These are phyloP conservation scores for Drosophila simulans DNA, from an alignment of 1,140 invertebrate species.

Conservation along the genomic window DNA sequence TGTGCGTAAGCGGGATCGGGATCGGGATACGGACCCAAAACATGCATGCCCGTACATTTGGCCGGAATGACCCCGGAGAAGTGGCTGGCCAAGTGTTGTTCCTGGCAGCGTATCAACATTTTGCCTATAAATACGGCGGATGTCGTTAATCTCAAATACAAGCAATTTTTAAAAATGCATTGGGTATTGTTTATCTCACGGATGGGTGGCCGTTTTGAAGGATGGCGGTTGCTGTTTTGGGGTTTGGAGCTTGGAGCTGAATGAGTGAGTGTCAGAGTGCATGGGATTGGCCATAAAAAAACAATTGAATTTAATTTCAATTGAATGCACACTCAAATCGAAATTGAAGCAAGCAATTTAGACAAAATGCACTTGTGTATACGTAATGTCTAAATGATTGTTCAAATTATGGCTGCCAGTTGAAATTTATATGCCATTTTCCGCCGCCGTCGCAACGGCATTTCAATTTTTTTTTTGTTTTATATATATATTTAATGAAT, in stretches of 20 bases:
- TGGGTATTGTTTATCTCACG: slow-evolving; percentile 34
- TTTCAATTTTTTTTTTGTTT: neutral
- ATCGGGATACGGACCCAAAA: slow-evolving; percentile 2
- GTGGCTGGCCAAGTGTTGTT: slow-evolving; percentile 47
- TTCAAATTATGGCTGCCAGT: slow-evolving; percentile 38
- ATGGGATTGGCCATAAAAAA: slow-evolving; percentile 60
- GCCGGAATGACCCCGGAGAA: slow-evolving; percentile 28
- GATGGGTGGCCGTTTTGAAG: neutral
- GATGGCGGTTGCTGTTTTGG: neutral
- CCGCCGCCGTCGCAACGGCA: neutral
- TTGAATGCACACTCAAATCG: slow-evolving; percentile 45
- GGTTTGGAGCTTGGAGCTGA: neutral
- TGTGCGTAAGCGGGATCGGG: neutral
- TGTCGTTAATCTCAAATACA: slow-evolving; percentile 52
- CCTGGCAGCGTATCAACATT: slow-evolving; percentile 70
- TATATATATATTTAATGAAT: slow-evolving; percentile 30
- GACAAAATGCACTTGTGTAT: slow-evolving; percentile 53
- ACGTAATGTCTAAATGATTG: slow-evolving; percentile 57
- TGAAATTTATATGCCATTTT: slow-evolving; percentile 46
- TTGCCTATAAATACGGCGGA: slow-evolving; percentile 54
- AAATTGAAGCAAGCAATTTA: slow-evolving; percentile 54
- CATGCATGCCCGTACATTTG: slow-evolving; percentile 10
- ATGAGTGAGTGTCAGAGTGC: slow-evolving; percentile 44
- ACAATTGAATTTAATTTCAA: slow-evolving; percentile 61
- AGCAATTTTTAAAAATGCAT: slow-evolving; percentile 51